Evolutionary conservation across 2,888 invertebrate species (phyloP), one percentile per base, ranked within the genome.

Genomic region (Thysanoteuthis rhombus): DNA sequence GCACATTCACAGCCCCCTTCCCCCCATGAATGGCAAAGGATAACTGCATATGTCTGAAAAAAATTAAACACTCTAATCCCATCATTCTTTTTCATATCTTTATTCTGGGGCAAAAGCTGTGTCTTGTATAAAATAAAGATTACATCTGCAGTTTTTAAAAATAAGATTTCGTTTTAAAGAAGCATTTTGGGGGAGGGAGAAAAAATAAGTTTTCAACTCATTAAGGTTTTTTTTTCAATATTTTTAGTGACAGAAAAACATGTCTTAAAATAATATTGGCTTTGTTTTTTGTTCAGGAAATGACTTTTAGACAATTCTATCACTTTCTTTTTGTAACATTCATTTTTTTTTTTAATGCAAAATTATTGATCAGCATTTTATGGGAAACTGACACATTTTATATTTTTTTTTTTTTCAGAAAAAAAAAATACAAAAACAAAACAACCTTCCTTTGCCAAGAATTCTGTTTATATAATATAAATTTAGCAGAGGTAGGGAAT

Each of bases 111-210:
- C 75, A 75, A 75, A 75, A 75, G n/a, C n/a, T 75, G n/a, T 75
- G n/a, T 75, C 75, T 75, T 75, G 75, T 75, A 75, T 75, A 75
- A 75, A 75, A 75, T 75, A 75, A 75, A n/a, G 75, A 75, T 75
- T 75, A n/a, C 75, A 75, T 75, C 75, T 75, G n/a, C 75, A 75
- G 75, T 75, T 75, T 75, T 75, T n/a, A 75, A 75, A 75, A 75
- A 75, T 75, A 75, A 75, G 36, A 75, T 75, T 75, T n/a, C 10
- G 32, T 75, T 36, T 75, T 75, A 75, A 75, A n/a, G 12, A n/a
- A 75, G n/a, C n/a, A n/a, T 75, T 75, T n/a, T n/a, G n/a, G n/a
- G n/a, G n/a, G n/a, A n/a, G n/a, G 10, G n/a, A n/a, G 12, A 25
- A 75, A 75, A 75, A 75, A 75, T 75, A 75, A 75, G n/a, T 75